These are phyloP conservation scores for Drosophila algonquin DNA, from an alignment of 2,888 invertebrate genomes.

Conservation along the genomic window DNA sequence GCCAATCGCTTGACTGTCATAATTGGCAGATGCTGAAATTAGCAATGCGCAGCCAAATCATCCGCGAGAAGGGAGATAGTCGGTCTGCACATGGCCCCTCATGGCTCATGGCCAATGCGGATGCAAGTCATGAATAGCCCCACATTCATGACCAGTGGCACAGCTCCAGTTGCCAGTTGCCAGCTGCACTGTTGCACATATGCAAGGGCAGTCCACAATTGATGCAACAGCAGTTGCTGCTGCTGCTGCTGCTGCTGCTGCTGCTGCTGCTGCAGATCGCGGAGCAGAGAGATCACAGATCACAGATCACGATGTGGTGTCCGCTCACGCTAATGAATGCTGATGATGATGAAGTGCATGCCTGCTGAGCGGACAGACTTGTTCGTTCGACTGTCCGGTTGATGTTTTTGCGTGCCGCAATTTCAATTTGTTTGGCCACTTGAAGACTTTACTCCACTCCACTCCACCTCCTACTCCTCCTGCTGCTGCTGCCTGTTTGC, in stretches of 20 bases:
- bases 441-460: constrained; percentile 47
- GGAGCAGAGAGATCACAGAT: constrained; percentile 50
- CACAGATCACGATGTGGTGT: constrained; percentile 71
- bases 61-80: not conserved
- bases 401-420: constrained; percentile 77
- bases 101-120: constrained; percentile 25
- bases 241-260: not conserved
- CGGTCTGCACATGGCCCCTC: too few relatives aligned
- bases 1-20: not conserved
- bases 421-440: constrained; percentile 77
- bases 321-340: constrained; percentile 77
- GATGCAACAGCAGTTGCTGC: constrained; percentile 48
- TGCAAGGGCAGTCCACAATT: constrained; percentile 48
- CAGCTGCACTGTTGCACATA: constrained; percentile 8
- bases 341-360: constrained; percentile 69
- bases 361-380: constrained; percentile 25
- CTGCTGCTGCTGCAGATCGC: not conserved
- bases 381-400: constrained; percentile 56
- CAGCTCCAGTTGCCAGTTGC: constrained; percentile 15
- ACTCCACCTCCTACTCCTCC: not conserved
- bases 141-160: constrained; percentile 62
- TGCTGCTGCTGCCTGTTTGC: constrained; percentile 1
- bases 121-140: constrained; percentile 60
- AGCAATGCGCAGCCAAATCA: not conserved
- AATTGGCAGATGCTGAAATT: constrained; percentile 2